Conservation (phyloP, 2,888 invertebrate genomes). For the Melipona beecheii region DNA sequence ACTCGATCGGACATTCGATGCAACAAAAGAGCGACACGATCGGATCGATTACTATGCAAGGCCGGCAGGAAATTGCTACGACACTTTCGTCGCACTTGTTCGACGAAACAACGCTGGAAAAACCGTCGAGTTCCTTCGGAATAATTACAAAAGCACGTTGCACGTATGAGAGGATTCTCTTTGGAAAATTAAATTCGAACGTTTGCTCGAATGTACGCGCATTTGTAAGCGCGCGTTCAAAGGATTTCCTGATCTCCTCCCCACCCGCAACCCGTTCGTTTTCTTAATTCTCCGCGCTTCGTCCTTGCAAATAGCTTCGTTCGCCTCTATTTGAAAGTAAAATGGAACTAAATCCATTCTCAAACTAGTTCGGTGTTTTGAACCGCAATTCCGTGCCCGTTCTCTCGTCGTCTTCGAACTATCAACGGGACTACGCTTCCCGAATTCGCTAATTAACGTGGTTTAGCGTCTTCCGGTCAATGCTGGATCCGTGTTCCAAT, state of each 20-base stretch:
- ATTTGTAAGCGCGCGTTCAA: constrained; percentile 1
- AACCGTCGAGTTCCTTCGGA: background rate
- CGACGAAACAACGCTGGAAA: background rate
- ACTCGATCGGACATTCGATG: background rate
- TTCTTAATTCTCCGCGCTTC: constrained; percentile 26
- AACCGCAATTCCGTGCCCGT: background rate
- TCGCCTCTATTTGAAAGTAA: constrained; percentile 28
- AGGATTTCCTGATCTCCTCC: background rate
- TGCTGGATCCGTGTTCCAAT: background rate
- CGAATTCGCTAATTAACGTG: constrained; percentile 13
- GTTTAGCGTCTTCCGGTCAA: background rate
- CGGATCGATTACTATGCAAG: constrained; percentile 12
- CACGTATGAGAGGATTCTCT: background rate
- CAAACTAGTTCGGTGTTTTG: constrained; percentile 15
- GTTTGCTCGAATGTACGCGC: background rate
- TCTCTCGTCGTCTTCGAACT: background rate
- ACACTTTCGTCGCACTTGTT: background rate
- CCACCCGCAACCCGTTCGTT: background rate
- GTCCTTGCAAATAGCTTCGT: constrained; percentile 18
- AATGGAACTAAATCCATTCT: constrained; percentile 20
- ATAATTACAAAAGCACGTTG: background rate
- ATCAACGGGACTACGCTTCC: background rate
- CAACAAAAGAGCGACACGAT: background rate
- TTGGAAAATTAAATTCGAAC: background rate
- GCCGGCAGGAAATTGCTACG: background rate